Percentiles rank a stretch among this genome's conserved stretches.
These are phyloP conservation scores for Ischnus inquisitorius DNA, from an alignment of 2,888 invertebrate genomes.

Conservation along the genomic window DNA sequence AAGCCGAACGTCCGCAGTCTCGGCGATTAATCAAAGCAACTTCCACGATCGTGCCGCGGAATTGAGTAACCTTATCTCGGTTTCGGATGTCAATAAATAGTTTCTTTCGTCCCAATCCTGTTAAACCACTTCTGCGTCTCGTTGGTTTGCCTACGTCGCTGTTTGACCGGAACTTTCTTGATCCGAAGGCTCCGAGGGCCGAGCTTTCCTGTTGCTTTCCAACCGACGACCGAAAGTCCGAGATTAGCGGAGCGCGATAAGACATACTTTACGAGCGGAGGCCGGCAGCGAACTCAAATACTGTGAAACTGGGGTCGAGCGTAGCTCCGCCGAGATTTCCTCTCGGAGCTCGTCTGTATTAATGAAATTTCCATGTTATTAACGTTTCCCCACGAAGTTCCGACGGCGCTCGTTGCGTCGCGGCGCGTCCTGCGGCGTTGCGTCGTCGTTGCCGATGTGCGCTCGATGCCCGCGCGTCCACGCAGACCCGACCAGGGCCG, in stretches of 20 bases:
- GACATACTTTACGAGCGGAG: background rate
- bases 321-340: conserved; percentile 50
- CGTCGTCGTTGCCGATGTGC: background rate
- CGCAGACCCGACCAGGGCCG: background rate
- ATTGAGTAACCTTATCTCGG: background rate
- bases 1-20: no score
- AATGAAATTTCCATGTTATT: conserved; percentile 66
- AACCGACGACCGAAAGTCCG: conserved; percentile 14
- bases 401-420: conserved; percentile 30
- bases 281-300: conserved; percentile 40
- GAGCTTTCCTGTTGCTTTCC: background rate
- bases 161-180: background rate
- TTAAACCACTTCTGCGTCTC: background rate
- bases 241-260: conserved; percentile 17
- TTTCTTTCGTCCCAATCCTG: background rate
- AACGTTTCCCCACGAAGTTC: conserved; percentile 48
- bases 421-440: background rate
- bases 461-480: background rate
- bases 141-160: background rate
- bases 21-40: no score
- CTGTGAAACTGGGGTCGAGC: conserved; percentile 13
- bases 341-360: conserved; percentile 60
- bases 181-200: no score
- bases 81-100: background rate
- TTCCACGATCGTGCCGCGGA: background rate